Evolutionary conservation across 2,797 vertebrate genomes (phyloP).

Genomic region (Chanos chanos): DNA sequence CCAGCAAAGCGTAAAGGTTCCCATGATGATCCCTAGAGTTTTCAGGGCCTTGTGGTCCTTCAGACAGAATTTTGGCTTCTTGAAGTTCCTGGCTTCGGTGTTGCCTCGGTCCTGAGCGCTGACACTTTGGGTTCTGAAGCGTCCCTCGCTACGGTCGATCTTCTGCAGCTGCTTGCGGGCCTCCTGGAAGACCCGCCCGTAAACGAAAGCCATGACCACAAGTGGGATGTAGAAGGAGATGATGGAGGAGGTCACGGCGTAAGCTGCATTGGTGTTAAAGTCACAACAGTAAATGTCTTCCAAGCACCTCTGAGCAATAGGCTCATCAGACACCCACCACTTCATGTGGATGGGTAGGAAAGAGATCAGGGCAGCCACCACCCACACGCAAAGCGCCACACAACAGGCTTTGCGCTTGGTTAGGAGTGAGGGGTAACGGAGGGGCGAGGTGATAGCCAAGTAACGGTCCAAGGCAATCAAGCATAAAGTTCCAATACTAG

Average conservation of each 20-base stretch:
- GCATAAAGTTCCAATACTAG: slow-evolving; percentile 95
- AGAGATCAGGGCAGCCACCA: slow-evolving; percentile 89
- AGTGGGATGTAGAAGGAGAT: slow-evolving; percentile 95
- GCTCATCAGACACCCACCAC: slow-evolving; percentile 72
- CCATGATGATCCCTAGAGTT: slow-evolving; percentile 98
- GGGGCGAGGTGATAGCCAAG: slow-evolving; percentile 92
- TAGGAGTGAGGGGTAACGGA: slow-evolving; percentile 85
- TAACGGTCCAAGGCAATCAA: slow-evolving; percentile 96
- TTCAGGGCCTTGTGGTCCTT: slow-evolving; percentile 97
- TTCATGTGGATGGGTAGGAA: slow-evolving; percentile 93
- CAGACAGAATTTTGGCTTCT: slow-evolving; percentile 78
- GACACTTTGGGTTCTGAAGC: slow-evolving; percentile 66
- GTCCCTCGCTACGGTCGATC: slow-evolving; percentile 82
- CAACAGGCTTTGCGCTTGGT: slow-evolving; percentile 84
- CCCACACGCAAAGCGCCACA: slow-evolving; percentile 85
- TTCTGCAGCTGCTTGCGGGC: slow-evolving; percentile 90
- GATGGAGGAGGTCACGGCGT: slow-evolving; percentile 89
- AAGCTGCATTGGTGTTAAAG: slow-evolving; percentile 85
- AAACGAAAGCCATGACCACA: slow-evolving; percentile 92
- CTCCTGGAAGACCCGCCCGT: slow-evolving; percentile 89
- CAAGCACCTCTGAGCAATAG: slow-evolving; percentile 65
- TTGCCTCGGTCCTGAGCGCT: slow-evolving; percentile 4
- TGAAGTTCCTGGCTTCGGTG: slow-evolving; percentile 51
- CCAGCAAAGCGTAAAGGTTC: slow-evolving; percentile 95
- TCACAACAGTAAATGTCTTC: slow-evolving; percentile 77